Evolutionary conservation across 2,113 vertebrate species (phyloP).

Genomic region (Atlantisia rogersi): DNA sequence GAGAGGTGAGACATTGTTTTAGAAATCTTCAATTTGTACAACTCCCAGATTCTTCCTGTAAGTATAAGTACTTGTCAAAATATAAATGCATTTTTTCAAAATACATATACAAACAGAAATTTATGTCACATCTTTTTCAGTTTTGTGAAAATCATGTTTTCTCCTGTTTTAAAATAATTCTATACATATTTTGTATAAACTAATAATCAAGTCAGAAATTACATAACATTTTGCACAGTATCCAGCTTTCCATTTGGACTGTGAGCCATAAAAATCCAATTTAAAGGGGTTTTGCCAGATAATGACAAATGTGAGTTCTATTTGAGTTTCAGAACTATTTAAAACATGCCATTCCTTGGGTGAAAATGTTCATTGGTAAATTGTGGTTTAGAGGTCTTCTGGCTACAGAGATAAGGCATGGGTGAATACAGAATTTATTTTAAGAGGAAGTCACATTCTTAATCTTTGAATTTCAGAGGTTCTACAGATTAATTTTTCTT

Average conservation of each 20-base stretch:
- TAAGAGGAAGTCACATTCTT: neutral
- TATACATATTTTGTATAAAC: neutral
- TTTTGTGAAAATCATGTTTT: neutral
- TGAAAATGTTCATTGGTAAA: neutral
- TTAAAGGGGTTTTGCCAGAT: neutral
- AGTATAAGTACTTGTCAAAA: neutral
- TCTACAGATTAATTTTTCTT: neutral
- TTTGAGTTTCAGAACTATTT: neutral
- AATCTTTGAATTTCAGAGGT: constrained; percentile 10
- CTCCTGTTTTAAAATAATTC: neutral
- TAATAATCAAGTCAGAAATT: neutral
- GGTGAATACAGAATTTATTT: constrained; percentile 8
- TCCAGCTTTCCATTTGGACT: neutral
- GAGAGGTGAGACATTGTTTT: neutral
- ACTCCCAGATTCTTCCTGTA: neutral
- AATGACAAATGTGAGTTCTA: neutral
- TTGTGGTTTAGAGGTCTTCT: neutral
- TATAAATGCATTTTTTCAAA: neutral
- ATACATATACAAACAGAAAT: neutral
- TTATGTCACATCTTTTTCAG: neutral
- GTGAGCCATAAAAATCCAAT: neutral
- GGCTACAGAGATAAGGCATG: constrained; percentile 35
- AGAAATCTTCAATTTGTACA: neutral
- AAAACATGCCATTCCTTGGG: neutral
- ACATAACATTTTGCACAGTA: neutral